phyloP scores from a whole-genome alignment of 2,113 vertebrate species.

The Dryoscopus gambensis region DNA sequence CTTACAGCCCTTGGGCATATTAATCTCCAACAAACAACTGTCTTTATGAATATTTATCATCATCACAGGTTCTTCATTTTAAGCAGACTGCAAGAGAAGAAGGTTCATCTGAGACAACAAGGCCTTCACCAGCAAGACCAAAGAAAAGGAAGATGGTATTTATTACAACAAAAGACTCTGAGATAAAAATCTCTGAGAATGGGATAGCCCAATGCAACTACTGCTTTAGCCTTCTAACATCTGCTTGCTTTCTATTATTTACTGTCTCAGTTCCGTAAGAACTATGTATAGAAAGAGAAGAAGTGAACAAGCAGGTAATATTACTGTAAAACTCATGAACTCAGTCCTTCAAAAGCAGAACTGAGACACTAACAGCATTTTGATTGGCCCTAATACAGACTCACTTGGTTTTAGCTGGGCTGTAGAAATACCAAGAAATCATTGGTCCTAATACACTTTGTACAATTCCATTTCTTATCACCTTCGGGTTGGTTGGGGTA shows the following conservation, averaged over 20 bases:
- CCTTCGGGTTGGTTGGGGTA: neutral
- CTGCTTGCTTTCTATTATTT: neutral
- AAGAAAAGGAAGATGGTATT: slow-evolving; percentile 21
- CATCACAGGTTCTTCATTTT: slow-evolving; percentile 53
- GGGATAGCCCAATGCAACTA: neutral
- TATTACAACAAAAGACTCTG: neutral
- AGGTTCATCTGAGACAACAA: neutral
- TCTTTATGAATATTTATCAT: neutral
- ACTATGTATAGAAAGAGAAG: neutral
- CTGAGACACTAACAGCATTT: neutral
- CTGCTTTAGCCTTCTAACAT: neutral
- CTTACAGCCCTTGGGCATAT: neutral
- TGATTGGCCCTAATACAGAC: neutral
- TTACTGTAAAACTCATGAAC: neutral
- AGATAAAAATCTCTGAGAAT: neutral
- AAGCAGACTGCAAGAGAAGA: neutral
- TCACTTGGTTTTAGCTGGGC: neutral
- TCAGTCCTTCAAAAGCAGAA: neutral
- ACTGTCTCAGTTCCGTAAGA: neutral
- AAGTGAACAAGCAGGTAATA: neutral
- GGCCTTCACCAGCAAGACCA: neutral
- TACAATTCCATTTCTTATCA: neutral
- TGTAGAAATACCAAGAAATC: neutral
- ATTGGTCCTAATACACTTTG: neutral
- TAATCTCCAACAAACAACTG: neutral